Percentiles rank a stretch among this genome's conserved stretches.
phyloP scores from a whole-genome alignment of 2,797 vertebrate species.

The Ctenopoma multispine region DNA sequence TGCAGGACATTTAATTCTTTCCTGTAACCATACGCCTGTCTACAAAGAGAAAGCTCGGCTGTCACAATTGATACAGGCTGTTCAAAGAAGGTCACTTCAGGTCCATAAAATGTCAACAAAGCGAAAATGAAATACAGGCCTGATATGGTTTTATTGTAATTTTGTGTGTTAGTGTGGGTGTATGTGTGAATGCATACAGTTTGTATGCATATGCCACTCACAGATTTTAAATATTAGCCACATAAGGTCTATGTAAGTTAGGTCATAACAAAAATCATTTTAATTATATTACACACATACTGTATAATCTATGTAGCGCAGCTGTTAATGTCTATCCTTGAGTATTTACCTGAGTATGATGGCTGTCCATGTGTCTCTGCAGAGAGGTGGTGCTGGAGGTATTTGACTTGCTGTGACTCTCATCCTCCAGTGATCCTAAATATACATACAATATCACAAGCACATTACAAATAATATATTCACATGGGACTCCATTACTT shows the following conservation, averaged over 20 bases:
- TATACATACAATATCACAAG: conserved; percentile 60
- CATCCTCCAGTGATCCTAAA: conserved; percentile 89
- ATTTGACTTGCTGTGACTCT: conserved; percentile 86
- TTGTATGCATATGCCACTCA: background rate
- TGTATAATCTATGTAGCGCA: conserved; percentile 7
- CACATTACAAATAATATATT: background rate
- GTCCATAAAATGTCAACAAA: conserved; percentile 67
- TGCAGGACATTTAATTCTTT: conserved; percentile 66
- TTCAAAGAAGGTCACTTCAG: conserved; percentile 66
- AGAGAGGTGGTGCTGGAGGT: conserved; percentile 80
- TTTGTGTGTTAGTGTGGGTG: conserved; percentile 2
- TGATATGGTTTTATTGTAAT: conserved; percentile 15
- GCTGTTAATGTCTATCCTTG: background rate
- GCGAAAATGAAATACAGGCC: conserved; percentile 49
- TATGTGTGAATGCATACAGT: conserved; percentile 9
- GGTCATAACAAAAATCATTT: background rate
- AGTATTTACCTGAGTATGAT: conserved; percentile 91
- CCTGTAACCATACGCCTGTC: conserved; percentile 76
- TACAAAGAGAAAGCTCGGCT: conserved; percentile 71
- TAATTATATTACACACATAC: background rate
- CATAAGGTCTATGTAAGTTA: background rate
- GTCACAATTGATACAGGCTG: conserved; percentile 65
- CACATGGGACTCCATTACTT: background rate
- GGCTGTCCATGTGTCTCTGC: conserved; percentile 91
- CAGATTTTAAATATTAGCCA: conserved; percentile 3